Conservation (phyloP, 2,113 vertebrate species). For the Sminthopsis crassicaudata region DNA sequence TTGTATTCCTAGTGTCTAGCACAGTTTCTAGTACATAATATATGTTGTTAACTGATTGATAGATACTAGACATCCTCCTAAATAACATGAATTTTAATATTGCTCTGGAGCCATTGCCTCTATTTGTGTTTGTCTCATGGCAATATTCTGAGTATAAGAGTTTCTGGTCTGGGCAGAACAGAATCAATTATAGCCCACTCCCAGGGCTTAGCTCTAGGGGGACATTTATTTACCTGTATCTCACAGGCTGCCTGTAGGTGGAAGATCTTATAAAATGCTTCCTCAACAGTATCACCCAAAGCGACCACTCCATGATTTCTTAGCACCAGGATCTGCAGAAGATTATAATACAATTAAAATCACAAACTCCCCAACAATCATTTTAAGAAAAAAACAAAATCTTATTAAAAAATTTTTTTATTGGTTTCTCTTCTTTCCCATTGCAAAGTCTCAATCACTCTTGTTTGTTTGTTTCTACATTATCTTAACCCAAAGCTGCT, state of each 20-base stretch:
- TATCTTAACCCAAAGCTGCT: neutral
- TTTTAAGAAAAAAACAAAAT: neutral
- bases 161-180: neutral
- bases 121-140: neutral
- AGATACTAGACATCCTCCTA: neutral
- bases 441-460: no score
- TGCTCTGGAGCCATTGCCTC: neutral
- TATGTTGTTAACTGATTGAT: neutral
- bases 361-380: neutral
- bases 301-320: conserved; percentile 96
- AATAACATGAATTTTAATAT: neutral
- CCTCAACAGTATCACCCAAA: conserved; percentile 95
- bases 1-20: neutral
- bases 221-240: conserved; percentile 89
- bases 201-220: neutral
- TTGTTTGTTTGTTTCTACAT: neutral
- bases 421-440: neutral
- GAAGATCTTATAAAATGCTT: conserved; percentile 96
- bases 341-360: conserved; percentile 38
- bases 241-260: conserved; percentile 97
- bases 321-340: conserved; percentile 92
- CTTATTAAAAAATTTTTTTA: conserved; percentile 11
- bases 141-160: neutral
- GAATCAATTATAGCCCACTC: neutral
- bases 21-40: neutral